These are phyloP conservation scores for Julus scandinavius DNA, from an alignment of 2,888 invertebrate species.

Conservation along the genomic window DNA sequence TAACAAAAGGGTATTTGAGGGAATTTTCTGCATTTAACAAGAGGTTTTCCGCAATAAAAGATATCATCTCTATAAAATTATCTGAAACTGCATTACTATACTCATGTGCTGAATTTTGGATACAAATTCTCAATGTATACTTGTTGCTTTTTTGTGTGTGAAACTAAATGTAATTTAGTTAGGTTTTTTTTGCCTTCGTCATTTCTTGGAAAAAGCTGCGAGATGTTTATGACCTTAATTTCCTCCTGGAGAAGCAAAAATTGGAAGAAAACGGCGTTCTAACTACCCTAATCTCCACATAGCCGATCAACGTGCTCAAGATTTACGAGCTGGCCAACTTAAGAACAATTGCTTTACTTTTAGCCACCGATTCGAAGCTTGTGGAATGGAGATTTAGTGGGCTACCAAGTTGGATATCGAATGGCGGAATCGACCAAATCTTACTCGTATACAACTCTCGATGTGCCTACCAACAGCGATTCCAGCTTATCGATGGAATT, in stretches of 20 bases:
- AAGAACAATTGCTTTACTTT: conserved; percentile 29
- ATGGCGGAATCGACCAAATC: conserved; percentile 67
- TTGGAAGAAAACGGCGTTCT: neutral
- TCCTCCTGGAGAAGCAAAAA: neutral
- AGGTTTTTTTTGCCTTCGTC: neutral
- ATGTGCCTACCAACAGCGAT: conserved; percentile 60
- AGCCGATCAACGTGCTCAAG: neutral
- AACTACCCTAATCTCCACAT: neutral
- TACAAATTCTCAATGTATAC: neutral
- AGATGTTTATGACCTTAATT: conserved; percentile 26
- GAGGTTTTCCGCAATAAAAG: neutral
- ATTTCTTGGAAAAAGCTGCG: neutral
- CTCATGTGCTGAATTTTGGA: neutral
- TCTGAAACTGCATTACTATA: no score
- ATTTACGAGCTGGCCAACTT: neutral
- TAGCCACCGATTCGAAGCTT: conserved; percentile 85
- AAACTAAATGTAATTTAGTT: neutral
- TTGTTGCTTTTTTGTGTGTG: no score
- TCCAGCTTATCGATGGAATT: conserved; percentile 60
- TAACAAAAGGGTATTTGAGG: no score
- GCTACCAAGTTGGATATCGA: conserved; percentile 89
- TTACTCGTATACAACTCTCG: conserved; percentile 60
- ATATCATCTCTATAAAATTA: no score
- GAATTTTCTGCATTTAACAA: no score
- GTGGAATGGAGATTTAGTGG: conserved; percentile 92